These are phyloP conservation scores for Martes flavigula DNA, from an alignment of 2,797 vertebrate genomes.

Conservation along the genomic window DNA sequence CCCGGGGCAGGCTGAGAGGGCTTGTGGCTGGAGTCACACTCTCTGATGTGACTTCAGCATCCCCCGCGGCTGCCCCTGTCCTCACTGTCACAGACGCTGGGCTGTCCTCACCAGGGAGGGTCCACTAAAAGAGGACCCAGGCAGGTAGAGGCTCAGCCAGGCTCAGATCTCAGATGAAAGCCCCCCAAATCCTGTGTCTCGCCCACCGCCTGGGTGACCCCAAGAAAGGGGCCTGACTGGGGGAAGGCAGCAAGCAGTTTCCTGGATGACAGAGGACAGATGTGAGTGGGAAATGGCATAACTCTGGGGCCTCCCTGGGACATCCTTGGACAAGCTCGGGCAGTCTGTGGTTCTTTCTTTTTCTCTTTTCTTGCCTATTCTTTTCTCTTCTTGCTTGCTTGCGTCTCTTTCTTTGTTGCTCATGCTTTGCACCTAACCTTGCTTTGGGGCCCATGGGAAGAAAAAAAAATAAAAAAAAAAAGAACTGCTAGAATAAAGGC, in stretches of 20 bases:
- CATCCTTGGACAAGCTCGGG: background rate
- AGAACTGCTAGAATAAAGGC: constrained; percentile 49
- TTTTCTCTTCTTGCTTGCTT: background rate
- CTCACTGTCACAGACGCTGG: background rate
- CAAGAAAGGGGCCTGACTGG: background rate
- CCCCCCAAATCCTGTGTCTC: background rate
- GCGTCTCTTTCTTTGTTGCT: background rate
- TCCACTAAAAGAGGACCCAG: background rate
- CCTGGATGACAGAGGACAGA: background rate
- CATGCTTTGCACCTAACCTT: constrained; percentile 35
- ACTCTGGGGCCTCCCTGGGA: background rate
- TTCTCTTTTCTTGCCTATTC: background rate
- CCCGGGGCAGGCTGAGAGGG: background rate
- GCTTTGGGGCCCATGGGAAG: background rate
- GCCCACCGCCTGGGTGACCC: background rate
- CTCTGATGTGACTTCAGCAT: background rate
- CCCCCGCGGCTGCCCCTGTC: background rate
- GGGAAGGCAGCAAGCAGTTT: background rate
- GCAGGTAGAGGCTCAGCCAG: background rate
- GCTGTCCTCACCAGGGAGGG: background rate
- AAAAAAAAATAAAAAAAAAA: background rate
- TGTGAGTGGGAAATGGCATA: background rate
- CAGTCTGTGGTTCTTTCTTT: background rate
- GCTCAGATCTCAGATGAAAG: background rate
- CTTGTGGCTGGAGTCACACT: background rate